Percentiles rank a stretch among this genome's conserved stretches.
phyloP scores from a whole-genome alignment of 2,888 invertebrate species.

The Coremacera marginata region DNA sequence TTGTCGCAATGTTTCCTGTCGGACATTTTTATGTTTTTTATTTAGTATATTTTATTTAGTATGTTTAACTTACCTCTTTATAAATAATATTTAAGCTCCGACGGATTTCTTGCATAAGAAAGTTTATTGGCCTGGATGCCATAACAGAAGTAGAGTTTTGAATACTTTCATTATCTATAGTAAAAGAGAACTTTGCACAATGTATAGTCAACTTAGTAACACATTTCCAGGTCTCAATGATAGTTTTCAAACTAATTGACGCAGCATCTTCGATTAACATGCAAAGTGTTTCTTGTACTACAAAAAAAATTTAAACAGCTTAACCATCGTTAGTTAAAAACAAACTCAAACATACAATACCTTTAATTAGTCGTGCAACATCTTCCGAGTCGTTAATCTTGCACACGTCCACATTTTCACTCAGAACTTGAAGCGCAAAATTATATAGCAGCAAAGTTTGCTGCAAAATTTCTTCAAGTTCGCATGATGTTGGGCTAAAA shows the following conservation, averaged over 20 bases:
- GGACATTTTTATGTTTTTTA: not conserved
- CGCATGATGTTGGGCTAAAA: not conserved
- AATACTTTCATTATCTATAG: not conserved
- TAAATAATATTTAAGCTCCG: conserved; percentile 44
- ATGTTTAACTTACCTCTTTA: conserved; percentile 38
- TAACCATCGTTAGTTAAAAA: not conserved
- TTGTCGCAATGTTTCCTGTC: conserved; percentile 43
- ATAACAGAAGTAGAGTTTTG: conserved; percentile 43
- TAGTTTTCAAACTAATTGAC: conserved; percentile 43
- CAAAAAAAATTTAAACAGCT: not conserved
- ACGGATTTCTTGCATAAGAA: conserved; percentile 47
- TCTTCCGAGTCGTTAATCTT: conserved; percentile 5
- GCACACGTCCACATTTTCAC: conserved; percentile 12
- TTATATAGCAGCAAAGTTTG: not conserved
- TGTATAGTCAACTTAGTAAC: conserved; percentile 50
- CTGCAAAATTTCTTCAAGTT: not conserved
- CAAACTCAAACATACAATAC: conserved; percentile 3
- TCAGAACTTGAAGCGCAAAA: conserved; percentile 22
- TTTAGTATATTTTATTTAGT: not conserved
- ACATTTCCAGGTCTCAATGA: conserved; percentile 54
- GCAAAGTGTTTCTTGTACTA: conserved; percentile 52
- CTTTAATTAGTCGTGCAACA: conserved; percentile 7
- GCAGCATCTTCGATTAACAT: conserved; percentile 46
- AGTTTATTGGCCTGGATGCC: conserved; percentile 49
- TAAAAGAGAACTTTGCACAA: conserved; percentile 26